phyloP scores from a whole-genome alignment of 2,888 invertebrate species.

The Sphaerophoria rueppellii region DNA sequence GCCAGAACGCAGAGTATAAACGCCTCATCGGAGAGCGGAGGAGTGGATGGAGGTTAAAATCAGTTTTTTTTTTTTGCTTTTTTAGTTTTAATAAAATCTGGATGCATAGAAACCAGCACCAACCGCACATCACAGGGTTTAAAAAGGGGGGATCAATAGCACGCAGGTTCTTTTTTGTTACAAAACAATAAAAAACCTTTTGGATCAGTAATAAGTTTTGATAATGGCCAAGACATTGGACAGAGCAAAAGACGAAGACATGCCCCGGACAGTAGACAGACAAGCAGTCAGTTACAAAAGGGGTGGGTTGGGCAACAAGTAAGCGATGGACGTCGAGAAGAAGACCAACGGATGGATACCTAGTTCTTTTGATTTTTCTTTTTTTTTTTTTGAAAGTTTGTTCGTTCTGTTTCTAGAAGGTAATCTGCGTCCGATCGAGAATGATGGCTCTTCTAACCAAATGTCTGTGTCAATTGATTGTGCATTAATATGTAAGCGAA shows the following conservation, averaged over 20 bases:
- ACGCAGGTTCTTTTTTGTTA: slow-evolving; percentile 54
- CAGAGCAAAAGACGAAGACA: slow-evolving; percentile 58
- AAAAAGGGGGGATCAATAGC: slow-evolving; percentile 65
- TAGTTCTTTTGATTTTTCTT: slow-evolving; percentile 20
- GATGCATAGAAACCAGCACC: slow-evolving; percentile 40
- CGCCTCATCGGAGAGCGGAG: slow-evolving; percentile 11
- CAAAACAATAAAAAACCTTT: slow-evolving; percentile 16
- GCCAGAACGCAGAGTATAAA: slow-evolving; percentile 35
- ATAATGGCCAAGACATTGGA: slow-evolving; percentile 64
- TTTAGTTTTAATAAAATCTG: slow-evolving; percentile 41
- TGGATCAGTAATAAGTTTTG: slow-evolving; percentile 64
- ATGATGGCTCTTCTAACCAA: slow-evolving; percentile 66
- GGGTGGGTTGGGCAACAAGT: slow-evolving; percentile 49
- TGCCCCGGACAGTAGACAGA: slow-evolving; percentile 65
- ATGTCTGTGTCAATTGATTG: slow-evolving; percentile 72
- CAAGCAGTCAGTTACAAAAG: slow-evolving; percentile 66
- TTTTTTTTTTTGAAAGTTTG: background rate
- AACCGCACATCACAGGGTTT: slow-evolving; percentile 37
- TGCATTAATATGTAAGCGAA: slow-evolving; percentile 57
- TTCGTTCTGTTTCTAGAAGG: slow-evolving; percentile 20
- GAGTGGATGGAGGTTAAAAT: slow-evolving; percentile 44
- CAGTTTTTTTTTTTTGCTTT: slow-evolving; percentile 18
- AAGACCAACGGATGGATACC: slow-evolving; percentile 36
- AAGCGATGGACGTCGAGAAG: slow-evolving; percentile 3
- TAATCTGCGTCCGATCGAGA: slow-evolving; percentile 62